phyloP scores from a whole-genome alignment of 1,140 invertebrate genomes.

The Lanistes nyassanus region DNA sequence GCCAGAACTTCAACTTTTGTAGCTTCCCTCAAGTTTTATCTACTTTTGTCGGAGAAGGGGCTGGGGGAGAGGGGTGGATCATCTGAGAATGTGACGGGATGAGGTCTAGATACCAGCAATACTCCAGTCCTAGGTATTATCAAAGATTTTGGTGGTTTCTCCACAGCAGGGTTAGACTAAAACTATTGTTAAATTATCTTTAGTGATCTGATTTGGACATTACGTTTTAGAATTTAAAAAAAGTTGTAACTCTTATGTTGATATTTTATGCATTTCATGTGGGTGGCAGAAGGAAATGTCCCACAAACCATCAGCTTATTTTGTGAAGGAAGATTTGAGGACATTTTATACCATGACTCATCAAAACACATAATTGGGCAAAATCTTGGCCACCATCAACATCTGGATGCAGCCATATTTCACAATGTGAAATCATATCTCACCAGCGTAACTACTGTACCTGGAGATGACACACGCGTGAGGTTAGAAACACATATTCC shows the following conservation, averaged over 20 bases:
- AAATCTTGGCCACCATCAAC: background rate
- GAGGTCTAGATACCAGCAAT: no score
- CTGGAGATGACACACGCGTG: background rate
- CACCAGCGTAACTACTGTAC: background rate
- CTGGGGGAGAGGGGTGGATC: no score
- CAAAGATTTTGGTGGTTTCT: no score
- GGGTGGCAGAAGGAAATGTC: background rate
- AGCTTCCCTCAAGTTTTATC: no score
- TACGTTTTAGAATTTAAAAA: background rate
- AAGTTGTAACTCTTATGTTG: background rate
- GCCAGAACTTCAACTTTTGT: no score
- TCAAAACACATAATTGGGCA: constrained; percentile 14
- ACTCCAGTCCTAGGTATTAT: no score
- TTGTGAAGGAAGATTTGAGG: constrained; percentile 15
- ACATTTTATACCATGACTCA: constrained; percentile 7
- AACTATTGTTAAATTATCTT: background rate
- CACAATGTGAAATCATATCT: constrained; percentile 23
- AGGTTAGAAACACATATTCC: constrained; percentile 1
- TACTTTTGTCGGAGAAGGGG: no score
- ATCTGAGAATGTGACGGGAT: no score
- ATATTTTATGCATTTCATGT: background rate
- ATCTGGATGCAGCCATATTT: constrained; percentile 4
- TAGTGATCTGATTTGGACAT: background rate
- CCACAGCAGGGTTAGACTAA: background rate
- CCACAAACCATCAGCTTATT: constrained; percentile 7